Conservation (phyloP, 2,888 invertebrate species). For the Phyllotreta striolata region DNA sequence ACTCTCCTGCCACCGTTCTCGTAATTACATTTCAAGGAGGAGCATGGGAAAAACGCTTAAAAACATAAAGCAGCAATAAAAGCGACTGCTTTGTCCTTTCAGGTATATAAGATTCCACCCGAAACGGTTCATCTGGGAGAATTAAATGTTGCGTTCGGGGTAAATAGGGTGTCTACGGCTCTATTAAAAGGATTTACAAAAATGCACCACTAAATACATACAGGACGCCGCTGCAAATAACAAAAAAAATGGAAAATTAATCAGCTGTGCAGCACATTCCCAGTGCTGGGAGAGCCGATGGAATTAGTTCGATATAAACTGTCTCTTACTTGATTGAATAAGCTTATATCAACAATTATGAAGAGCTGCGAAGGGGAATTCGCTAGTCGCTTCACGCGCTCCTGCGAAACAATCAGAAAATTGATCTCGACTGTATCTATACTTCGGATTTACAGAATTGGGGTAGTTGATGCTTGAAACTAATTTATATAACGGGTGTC, state of each 20-base stretch:
- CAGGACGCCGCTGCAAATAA: conserved; percentile 5
- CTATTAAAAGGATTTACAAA: too few species aligned
- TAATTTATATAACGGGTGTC: conserved; percentile 12
- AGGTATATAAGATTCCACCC: conserved; percentile 14
- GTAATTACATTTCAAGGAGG: conserved; percentile 23
- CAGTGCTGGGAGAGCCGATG: conserved; percentile 4
- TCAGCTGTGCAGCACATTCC: conserved; percentile 3
- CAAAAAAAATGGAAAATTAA: conserved; percentile 17
- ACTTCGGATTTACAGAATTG: conserved; percentile 18
- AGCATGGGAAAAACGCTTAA: conserved; percentile 18
- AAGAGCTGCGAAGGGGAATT: conserved; percentile 16
- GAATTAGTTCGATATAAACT: conserved; percentile 18
- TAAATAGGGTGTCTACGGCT: neutral
- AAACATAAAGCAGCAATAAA: conserved; percentile 21
- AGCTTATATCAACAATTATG: conserved; percentile 22
- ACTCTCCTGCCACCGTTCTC: conserved; percentile 21
- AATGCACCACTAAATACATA: too few species aligned
- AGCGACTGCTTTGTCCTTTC: conserved; percentile 17
- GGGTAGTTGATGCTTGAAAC: conserved; percentile 16
- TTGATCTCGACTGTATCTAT: conserved; percentile 17
- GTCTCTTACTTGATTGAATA: conserved; percentile 19
- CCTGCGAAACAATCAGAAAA: conserved; percentile 20
- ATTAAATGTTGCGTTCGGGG: conserved; percentile 1
- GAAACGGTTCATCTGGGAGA: conserved; percentile 10
- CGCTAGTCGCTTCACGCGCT: conserved; percentile 9